Percentiles rank a stretch among this genome's conserved stretches.
Evolutionary conservation across 2,797 vertebrate genomes (phyloP).

Genomic region (Pitangus sulphuratus): DNA sequence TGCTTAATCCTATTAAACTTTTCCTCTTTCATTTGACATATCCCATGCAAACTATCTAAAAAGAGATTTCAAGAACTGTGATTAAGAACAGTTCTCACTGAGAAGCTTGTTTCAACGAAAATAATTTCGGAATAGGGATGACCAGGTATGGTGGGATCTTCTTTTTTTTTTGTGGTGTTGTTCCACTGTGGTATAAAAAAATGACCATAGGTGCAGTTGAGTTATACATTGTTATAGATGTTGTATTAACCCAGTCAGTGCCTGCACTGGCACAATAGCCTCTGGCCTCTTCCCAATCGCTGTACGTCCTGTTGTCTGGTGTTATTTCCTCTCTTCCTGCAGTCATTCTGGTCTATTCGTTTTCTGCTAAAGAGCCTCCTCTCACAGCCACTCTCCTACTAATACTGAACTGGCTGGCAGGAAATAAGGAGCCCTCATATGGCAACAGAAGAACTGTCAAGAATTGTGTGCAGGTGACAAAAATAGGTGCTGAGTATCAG

Average conservation of each 20-base stretch:
- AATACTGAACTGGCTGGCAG: background rate
- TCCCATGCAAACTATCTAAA: background rate
- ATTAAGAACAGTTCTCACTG: background rate
- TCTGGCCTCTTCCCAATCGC: background rate
- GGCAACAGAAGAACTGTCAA: background rate
- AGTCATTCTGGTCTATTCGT: background rate
- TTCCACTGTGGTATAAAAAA: background rate
- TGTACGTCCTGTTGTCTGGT: background rate
- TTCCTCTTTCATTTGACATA: background rate
- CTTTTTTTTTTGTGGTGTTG: background rate
- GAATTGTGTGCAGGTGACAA: background rate
- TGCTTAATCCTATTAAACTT: background rate
- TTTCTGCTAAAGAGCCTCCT: background rate
- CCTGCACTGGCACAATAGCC: background rate
- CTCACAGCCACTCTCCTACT: background rate
- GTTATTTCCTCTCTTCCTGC: background rate
- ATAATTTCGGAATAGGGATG: background rate
- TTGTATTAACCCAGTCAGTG: background rate
- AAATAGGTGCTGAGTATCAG: background rate
- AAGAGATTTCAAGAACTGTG: background rate
- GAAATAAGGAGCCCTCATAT: background rate
- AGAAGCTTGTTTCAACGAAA: background rate
- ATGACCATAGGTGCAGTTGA: accelerated
- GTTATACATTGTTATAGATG: background rate
- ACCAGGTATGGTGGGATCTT: background rate